Evolutionary conservation across 2,113 vertebrate species (phyloP), one percentile per base, ranked within the genome.

Genomic region (Urocitellus parryii): DNA sequence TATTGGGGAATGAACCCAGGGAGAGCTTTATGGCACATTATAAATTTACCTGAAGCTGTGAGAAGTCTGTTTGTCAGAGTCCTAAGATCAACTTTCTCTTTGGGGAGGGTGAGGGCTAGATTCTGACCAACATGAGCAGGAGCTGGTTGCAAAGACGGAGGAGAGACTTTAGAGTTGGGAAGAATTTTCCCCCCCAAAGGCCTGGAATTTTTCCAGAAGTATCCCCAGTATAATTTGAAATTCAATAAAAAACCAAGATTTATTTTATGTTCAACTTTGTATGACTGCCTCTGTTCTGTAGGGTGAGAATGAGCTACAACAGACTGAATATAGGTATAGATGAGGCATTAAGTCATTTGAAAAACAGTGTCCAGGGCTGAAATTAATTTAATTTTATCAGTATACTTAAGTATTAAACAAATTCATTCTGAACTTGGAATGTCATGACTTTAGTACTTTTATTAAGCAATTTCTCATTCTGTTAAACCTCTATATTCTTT

Each of bases 231-330:
- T 77, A 93, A 72, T 92, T 22, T 87, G 56, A 91, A 94, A 95
- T 95, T 96, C 80, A 92, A 48, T 92, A 67, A 76, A 80, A 92
- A 94, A 72, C 14, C 20, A 91, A 45, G 42, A 79, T 91, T 96
- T 86, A 74, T 88, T 97, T 86, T 79, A 32, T 82, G 65, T 85
- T 42, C 61, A 58, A 16, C 48, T 92, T 92, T 51, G 39, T 87
- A 13, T 16, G 29, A 58, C 53, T 32, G 13, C 48, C n/a, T 85
- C n/a, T 68, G 34, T 80, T 87, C 76, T 92, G 5, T n/a, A 78
- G n/a, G 29, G 11, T 27, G 20, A 51, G 70, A 32, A 42, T 37
- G 18, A 80, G n/a, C n/a, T 24, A 1, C 8, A 12, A 37, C 8
- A 48, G 58, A 61, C 42, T 5, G 32, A 80, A 27, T 9, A 5